Evolutionary conservation across 1,140 invertebrate genomes (phyloP).

Genomic region (Cydia splendana): DNA sequence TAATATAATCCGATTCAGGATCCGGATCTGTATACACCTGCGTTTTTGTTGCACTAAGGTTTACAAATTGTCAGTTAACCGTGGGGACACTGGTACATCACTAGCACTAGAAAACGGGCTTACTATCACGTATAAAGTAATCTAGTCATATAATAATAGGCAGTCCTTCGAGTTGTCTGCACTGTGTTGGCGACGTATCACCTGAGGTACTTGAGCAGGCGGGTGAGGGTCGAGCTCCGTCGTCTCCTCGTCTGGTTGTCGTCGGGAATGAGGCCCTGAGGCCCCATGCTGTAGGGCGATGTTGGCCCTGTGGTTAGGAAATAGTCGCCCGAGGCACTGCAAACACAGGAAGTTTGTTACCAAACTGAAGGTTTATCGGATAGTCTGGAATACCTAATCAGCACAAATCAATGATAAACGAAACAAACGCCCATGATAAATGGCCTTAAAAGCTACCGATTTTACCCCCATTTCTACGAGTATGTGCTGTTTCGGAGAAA

Average conservation of each 20-base stretch:
- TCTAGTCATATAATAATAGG: background rate
- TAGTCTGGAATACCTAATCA: too few relatives aligned
- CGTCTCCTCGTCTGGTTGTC: conserved; percentile 36
- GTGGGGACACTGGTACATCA: background rate
- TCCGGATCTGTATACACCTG: too few relatives aligned
- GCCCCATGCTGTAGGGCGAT: conserved; percentile 52
- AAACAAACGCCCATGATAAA: too few relatives aligned
- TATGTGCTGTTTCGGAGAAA: too few relatives aligned
- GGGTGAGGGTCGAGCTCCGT: conserved; percentile 40
- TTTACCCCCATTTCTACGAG: too few relatives aligned
- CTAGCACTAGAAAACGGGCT: background rate
- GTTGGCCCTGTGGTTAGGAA: conserved; percentile 59
- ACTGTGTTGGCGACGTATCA: conserved; percentile 33
- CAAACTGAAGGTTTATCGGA: background rate
- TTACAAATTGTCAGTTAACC: too few relatives aligned
- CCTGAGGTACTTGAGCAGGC: conserved; percentile 41
- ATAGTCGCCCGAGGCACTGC: conserved; percentile 64
- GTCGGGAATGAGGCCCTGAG: conserved; percentile 50
- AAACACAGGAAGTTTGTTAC: conserved; percentile 36
- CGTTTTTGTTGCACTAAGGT: too few relatives aligned
- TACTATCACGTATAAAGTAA: background rate
- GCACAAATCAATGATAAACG: too few relatives aligned
- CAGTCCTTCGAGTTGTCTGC: conserved; percentile 7
- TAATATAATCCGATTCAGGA: too few relatives aligned
- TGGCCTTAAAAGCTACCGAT: too few relatives aligned